Conservation (phyloP, 2,113 vertebrate genomes). For the Gavialis gangeticus region DNA sequence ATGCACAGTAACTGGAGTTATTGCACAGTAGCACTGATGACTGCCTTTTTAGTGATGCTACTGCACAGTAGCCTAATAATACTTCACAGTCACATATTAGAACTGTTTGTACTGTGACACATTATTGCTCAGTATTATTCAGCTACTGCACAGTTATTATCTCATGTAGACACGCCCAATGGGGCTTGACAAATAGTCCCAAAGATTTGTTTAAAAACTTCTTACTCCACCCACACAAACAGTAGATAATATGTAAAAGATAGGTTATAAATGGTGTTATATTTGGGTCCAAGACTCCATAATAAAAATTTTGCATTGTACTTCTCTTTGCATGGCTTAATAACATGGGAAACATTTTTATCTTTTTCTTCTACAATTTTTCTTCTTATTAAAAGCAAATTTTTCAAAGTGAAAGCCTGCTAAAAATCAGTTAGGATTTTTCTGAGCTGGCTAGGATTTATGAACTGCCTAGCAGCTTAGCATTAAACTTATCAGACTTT, state of each 20-base stretch:
- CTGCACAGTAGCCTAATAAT: no score
- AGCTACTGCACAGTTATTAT: no score
- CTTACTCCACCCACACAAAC: not conserved
- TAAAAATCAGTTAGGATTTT: not conserved
- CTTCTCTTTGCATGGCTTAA: not conserved
- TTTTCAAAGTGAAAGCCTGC: not conserved
- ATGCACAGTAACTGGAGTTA: no score
- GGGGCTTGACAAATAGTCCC: conserved; percentile 9
- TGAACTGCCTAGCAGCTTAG: not conserved
- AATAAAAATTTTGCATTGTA: conserved; percentile 46
- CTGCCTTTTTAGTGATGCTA: no score
- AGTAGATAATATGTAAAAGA: conserved; percentile 53
- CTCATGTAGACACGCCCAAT: no score
- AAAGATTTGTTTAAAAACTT: conserved; percentile 4
- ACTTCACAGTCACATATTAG: no score
- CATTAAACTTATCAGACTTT: not conserved
- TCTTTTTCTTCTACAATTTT: not conserved
- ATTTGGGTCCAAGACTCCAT: conserved; percentile 9
- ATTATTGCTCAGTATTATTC: no score
- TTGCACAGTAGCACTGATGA: no score
- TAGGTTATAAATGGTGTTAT: conserved; percentile 34
- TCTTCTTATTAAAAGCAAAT: not conserved
- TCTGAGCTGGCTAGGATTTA: not conserved
- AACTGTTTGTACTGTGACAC: no score
- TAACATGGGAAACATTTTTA: not conserved